phyloP scores from a whole-genome alignment of 2,888 invertebrate genomes.

The Morpho helenor region DNA sequence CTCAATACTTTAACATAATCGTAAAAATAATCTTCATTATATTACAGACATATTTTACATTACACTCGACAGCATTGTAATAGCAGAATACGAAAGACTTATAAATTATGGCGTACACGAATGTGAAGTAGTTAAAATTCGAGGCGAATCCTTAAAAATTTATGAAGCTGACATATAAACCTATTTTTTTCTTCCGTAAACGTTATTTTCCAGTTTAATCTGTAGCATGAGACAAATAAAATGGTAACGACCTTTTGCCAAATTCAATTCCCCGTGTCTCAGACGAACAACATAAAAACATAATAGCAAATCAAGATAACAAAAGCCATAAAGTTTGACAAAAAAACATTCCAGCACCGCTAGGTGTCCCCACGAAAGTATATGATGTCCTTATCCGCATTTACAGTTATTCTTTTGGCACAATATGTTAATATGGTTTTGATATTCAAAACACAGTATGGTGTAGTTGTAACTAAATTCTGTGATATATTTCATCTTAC shows the following conservation, averaged over 20 bases:
- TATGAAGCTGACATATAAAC: constrained; percentile 21
- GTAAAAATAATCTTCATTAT: no score
- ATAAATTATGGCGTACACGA: constrained; percentile 17
- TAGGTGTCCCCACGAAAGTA: constrained; percentile 43
- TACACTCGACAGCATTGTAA: neutral
- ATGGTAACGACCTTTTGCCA: constrained; percentile 11
- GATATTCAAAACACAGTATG: constrained; percentile 45
- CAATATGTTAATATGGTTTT: constrained; percentile 51
- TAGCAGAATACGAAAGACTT: constrained; percentile 2
- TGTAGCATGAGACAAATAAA: constrained; percentile 1
- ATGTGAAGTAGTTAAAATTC: constrained; percentile 21
- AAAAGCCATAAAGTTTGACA: constrained; percentile 19
- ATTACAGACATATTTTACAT: neutral
- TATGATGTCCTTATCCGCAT: constrained; percentile 52
- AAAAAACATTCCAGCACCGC: constrained; percentile 34
- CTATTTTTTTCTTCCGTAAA: constrained; percentile 13
- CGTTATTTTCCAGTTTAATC: constrained; percentile 11
- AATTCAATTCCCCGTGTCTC: constrained; percentile 7
- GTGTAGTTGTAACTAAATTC: constrained; percentile 9
- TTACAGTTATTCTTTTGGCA: constrained; percentile 56
- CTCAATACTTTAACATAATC: no score
- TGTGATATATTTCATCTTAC: neutral
- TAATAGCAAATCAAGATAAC: constrained; percentile 20
- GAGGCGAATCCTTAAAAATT: constrained; percentile 20
- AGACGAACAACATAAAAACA: constrained; percentile 13